Base-by-base conservation (phyloP, 2,797 vertebrate genomes). In the Hirundo rustica region DNA sequence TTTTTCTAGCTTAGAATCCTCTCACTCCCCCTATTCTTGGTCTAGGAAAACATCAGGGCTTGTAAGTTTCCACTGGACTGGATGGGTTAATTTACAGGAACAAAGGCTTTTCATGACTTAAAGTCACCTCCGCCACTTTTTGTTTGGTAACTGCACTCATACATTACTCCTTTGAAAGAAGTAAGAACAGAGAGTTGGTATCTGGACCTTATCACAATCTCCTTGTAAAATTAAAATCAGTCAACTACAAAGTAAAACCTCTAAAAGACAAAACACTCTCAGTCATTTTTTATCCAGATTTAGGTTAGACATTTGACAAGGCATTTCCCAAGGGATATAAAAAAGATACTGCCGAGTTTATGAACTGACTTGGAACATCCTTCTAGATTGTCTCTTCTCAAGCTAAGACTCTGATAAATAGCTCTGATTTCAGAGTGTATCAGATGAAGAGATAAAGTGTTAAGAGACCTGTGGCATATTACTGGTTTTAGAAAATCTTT, bases 201-300 rank as follows among this genome's bases (percentile, higher is more conserved):
- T 78, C n/a, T 60, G 38, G 7, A 53, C 12, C 27, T 86, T 85
- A 67, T 36, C 6, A 3, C 22, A 51, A 42, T 57, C 22, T 81
- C 23, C 14, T 75, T 79, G 23, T 54, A 81, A 94, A 95, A 87
- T 88, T 91, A 91, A 90, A 92, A 88, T 64, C 70, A 47, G 38
- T 53, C 62, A 76, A 25, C 45, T 82, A 82, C 0, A 0, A 91
- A 54, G 36, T 40, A 57, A 73, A 80, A 94, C n/a, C 16, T 61
- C 38, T 36, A 80, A 89, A 68, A 80, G 36, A 75, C 25, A 83
- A 86, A 88, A 51, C 13, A 45, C 10, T 68, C 14, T 62, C 26
- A 92, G 51, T 36, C 76, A 83, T 88, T 92, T 76, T 36, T 84
- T 92, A 82, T 48, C 85, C 34, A 89, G 64, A 80, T 93, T 94